Conservation (phyloP, 2,113 vertebrate genomes). For the Steatornis caripensis region DNA sequence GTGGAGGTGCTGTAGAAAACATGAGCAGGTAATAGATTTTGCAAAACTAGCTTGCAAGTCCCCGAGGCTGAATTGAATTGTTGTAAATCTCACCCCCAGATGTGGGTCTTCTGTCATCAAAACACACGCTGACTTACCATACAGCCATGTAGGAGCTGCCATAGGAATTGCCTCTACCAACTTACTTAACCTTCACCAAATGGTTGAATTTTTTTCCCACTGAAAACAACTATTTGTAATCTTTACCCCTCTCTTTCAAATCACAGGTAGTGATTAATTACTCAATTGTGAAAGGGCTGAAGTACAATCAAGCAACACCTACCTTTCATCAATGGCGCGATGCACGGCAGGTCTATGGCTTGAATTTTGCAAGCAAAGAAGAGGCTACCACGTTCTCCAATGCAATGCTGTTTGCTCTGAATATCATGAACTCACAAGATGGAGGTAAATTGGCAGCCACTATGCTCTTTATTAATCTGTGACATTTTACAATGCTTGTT, state of each 20-base stretch:
- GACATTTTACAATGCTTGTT: neutral
- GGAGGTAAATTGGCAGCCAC: constrained; percentile 77
- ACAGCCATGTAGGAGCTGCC: neutral
- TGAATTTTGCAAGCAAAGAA: constrained; percentile 98
- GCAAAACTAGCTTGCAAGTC: neutral
- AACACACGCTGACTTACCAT: rapidly evolving
- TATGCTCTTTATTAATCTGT: neutral
- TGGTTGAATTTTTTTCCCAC: neutral
- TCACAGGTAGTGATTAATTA: constrained; percentile 98
- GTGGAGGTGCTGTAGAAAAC: neutral
- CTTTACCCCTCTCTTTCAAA: constrained; percentile 9
- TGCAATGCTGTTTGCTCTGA: constrained; percentile 96
- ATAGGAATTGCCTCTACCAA: neutral
- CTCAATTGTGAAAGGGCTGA: constrained; percentile 97
- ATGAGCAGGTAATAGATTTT: neutral
- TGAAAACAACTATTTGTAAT: neutral
- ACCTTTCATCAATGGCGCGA: constrained; percentile 99
- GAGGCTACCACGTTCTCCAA: constrained; percentile 97
- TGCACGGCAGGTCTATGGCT: constrained; percentile 94
- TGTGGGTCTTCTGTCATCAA: neutral
- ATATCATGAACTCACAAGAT: constrained; percentile 95
- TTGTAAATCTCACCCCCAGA: neutral
- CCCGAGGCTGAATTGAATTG: neutral
- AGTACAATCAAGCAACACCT: constrained; percentile 98
- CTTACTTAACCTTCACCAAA: neutral